These are phyloP conservation scores for Gambusia holbrooki DNA, from an alignment of 2,113 vertebrate genomes.

Conservation along the genomic window DNA sequence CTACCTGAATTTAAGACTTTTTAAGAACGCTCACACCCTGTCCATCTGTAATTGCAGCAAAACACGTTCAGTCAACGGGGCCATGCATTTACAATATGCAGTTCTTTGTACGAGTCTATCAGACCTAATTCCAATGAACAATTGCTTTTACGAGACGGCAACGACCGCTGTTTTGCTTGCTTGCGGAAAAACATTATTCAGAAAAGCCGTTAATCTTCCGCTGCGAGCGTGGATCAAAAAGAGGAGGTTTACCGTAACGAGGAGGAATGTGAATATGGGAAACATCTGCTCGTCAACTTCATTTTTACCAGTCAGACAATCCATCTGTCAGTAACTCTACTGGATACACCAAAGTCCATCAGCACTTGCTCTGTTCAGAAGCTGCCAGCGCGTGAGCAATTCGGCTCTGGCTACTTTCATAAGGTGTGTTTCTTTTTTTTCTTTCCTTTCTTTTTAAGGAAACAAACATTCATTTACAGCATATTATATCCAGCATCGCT, in stretches of 20 bases:
- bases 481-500: conserved; percentile 49
- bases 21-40: too few relatives aligned
- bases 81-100: neutral
- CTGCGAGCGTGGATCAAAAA: conserved; percentile 5
- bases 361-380: conserved; percentile 42
- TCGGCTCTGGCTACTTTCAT: conserved; percentile 64
- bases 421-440: conserved; percentile 20
- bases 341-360: conserved; percentile 57
- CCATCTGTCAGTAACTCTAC: conserved; percentile 55
- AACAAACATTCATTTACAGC: conserved; percentile 62
- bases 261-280: conserved; percentile 25
- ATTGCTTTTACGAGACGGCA: conserved; percentile 1
- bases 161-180: conserved; percentile 39
- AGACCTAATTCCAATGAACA: neutral
- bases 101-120: neutral
- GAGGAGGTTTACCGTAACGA: conserved; percentile 24
- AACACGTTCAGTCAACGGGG: too few relatives aligned
- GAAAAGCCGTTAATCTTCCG: conserved; percentile 13
- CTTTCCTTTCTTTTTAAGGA: conserved; percentile 21
- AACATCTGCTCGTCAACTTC: conserved; percentile 61
- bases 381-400: conserved; percentile 59
- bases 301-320: conserved; percentile 56
- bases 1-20: too few relatives aligned
- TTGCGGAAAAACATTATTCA: conserved; percentile 41
- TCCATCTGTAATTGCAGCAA: too few relatives aligned